Evolutionary conservation across 2,888 invertebrate species (phyloP), one percentile per base, ranked within the genome.

Genomic region (Hypolimnas misippus): DNA sequence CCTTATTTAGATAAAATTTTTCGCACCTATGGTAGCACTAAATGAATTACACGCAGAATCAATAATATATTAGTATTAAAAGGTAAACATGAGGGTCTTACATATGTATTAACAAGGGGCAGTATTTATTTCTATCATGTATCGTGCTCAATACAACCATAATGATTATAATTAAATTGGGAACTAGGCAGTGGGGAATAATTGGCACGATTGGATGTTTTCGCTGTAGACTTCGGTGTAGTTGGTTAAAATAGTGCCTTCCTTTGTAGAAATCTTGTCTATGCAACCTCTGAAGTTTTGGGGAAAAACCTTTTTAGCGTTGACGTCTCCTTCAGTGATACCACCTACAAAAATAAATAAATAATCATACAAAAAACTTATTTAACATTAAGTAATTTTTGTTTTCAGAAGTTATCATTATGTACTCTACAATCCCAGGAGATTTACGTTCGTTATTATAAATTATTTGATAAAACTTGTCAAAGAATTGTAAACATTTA

Each of bases 261-360:
- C 81, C 46, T 73, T 76, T 0, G 85, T 93, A 52, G 93, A 89
- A 74, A 94, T 92, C 68, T 93, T 91, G 76, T 93, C 93, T 67
- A 94, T 89, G 74, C 94, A 94, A 62, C 94, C 94, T 77, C 92
- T 93, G 73, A 94, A 94, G 66, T 94, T 93, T 62, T 92, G 80
- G 3, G 89, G 87, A 73, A 93, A 94, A 42, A 91, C 79, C 66
- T 87, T 90, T 69, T 86, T 91, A 5, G 92, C 82, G 78, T 81
- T 72, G 68, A 78, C 72, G 81, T 83, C 76, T 54, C 89, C 84
- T 68, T 90, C 87, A 31, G 92, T 90, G 66, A 93, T 87, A 50
- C 94, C 94, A 74, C 94, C 94, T 94, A 77, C 25, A 46, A 61
- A 64, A 52, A 56, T 2, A 62, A 19, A 7, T 12, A 1, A 5